Percentiles rank a stretch among this genome's conserved stretches.
Conservation (phyloP, 1,140 invertebrate species). For the Drosophila watanabei region DNA sequence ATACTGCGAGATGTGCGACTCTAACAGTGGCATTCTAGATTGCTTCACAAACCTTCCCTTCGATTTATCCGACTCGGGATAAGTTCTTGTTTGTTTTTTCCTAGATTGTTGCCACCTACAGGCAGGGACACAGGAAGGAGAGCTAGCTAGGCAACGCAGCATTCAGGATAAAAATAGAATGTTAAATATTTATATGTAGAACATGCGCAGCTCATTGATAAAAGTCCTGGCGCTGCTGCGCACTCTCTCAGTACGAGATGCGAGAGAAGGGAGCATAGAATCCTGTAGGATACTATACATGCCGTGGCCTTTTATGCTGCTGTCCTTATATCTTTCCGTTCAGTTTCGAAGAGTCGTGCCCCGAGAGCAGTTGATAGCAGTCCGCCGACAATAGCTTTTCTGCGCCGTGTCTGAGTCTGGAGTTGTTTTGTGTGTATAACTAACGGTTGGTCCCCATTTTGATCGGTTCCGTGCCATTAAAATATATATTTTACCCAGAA, state of each 20-base stretch:
- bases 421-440: conserved; percentile 78
- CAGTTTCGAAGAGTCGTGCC: conserved; percentile 74
- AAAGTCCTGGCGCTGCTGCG: conserved; percentile 45
- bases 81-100: conserved; percentile 6
- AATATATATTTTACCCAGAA: conserved; percentile 2
- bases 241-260: conserved; percentile 42
- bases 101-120: conserved; percentile 1
- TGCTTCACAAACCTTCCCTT: not conserved
- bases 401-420: conserved; percentile 33
- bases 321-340: conserved; percentile 59
- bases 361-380: conserved; percentile 69
- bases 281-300: conserved; percentile 73
- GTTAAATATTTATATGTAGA: conserved; percentile 65
- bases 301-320: conserved; percentile 72
- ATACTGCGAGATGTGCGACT: not conserved
- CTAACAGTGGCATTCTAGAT: not conserved
- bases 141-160: conserved; percentile 18
- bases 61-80: not conserved
- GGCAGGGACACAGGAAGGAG: not conserved
- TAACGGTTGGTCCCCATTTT: conserved; percentile 66
- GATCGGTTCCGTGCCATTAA: conserved; percentile 21
- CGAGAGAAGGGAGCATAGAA: conserved; percentile 55
- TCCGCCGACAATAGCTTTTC: conserved; percentile 23
- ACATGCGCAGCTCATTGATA: conserved; percentile 80
- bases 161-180: conserved; percentile 65